These are phyloP conservation scores for Pristionchus japonicus DNA, from an alignment of 2,888 invertebrate species.

Conservation along the genomic window DNA sequence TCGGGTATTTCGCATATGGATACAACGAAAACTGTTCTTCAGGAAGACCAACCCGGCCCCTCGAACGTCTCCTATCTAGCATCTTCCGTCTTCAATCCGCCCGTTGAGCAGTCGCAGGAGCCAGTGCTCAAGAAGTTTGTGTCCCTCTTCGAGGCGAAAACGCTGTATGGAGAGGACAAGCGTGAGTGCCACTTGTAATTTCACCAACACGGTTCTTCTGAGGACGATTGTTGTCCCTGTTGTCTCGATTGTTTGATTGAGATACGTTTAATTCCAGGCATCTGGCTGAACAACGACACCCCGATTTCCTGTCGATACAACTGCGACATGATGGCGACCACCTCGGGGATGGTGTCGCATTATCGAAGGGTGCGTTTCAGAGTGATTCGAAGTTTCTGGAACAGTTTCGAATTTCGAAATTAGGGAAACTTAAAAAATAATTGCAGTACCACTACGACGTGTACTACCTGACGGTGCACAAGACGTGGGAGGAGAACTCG, in stretches of 20 bases:
- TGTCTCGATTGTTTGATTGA: too few species aligned
- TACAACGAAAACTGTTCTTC: too few species aligned
- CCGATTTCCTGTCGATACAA: background rate
- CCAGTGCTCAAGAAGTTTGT: background rate
- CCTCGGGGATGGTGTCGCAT: background rate
- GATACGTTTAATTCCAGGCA: background rate
- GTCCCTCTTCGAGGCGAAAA: background rate
- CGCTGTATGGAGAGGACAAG: background rate
- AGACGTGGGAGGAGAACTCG: background rate
- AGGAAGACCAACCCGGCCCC: too few species aligned
- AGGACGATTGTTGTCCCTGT: background rate
- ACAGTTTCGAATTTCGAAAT: too few species aligned
- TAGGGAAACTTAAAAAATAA: background rate
- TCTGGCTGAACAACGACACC: background rate
- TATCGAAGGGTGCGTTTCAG: background rate
- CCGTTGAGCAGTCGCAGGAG: background rate
- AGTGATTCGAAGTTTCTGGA: too few species aligned
- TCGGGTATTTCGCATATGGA: too few species aligned
- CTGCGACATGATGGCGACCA: background rate
- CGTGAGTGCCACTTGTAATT: background rate
- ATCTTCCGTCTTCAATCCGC: too few species aligned
- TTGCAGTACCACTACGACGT: slow-evolving; percentile 11
- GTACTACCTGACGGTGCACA: background rate
- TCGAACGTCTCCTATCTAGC: too few species aligned
- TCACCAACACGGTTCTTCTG: background rate